Evolutionary conservation across 2,113 vertebrate genomes (phyloP), one percentile per base, ranked within the genome.

Genomic region (Calidris pygmaea): DNA sequence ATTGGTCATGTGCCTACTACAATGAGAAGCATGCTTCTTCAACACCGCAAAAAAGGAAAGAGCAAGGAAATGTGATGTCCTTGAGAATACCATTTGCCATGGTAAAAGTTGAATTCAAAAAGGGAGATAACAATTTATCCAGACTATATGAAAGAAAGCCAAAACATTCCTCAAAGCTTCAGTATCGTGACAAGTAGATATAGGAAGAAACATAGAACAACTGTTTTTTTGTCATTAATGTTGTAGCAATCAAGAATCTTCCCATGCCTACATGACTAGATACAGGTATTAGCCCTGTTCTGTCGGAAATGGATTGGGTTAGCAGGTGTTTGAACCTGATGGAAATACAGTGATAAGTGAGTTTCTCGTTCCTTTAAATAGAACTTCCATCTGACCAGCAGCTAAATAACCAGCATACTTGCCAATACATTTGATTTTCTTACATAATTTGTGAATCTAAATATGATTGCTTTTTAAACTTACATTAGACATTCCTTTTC

Each of bases 341-440:
- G 98, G 95, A 94, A 96, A 96, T 87, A 98, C 98, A 98, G 98
- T 98, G 98, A 98, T 98, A 98, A 98, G 98, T 98, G 98, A 98
- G 98, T 98, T 98, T 98, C 97, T 97, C 87, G 67, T 96, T 97
- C 94, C 92, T 96, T 97, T 95, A 95, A 98, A 96, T 5, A 93
- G 87, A 96, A 77, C 86, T 97, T 98, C 96, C 94, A 97, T 97
- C 97, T 98, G 97, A 97, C 93, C 98, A 98, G 98, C 98, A 98
- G 98, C 98, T 97, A 98, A 98, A 96, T 94, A 95, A 93, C 62
- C 91, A 93, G 79, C 63, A 87, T 77, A 52, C 86, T 96, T 97
- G 95, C 96, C 96, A 96, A 90, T 94, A 93, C 59, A 62, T 89
- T 95, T 90, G 23, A 85, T 95, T 95, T 92, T 70, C 90, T 95